phyloP scores from a whole-genome alignment of 2,113 vertebrate species.

The Mirza zaza region DNA sequence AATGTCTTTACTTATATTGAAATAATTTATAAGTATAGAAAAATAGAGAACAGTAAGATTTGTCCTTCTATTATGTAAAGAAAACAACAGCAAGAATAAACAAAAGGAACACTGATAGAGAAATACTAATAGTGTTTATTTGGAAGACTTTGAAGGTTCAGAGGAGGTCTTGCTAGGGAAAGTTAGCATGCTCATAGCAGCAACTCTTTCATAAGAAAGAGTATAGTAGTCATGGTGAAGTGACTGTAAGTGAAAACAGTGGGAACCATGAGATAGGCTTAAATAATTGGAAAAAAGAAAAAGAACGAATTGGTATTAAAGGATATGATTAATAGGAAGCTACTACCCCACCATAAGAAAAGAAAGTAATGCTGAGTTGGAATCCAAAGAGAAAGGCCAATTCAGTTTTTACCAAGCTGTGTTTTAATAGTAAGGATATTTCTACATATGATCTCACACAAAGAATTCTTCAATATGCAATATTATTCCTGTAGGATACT shows the following conservation, averaged over 20 bases:
- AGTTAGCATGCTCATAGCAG: not conserved
- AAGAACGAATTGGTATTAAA: constrained; percentile 17
- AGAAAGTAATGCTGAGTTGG: not conserved
- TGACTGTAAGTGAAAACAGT: constrained; percentile 23
- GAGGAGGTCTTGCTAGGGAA: not conserved
- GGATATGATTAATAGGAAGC: not conserved
- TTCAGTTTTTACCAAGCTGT: constrained; percentile 36
- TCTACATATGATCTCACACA: constrained; percentile 28
- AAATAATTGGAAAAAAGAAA: constrained; percentile 15
- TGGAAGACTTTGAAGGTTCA: constrained; percentile 5
- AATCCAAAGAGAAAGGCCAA: not conserved
- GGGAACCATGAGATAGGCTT: not conserved
- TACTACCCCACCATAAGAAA: not conserved
- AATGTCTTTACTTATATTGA: constrained; percentile 17
- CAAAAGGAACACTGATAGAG: not conserved
- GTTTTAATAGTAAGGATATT: constrained; percentile 46
- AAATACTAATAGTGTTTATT: constrained; percentile 6
- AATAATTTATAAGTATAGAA: not conserved
- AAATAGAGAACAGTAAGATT: not conserved
- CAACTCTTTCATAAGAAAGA: constrained; percentile 19
- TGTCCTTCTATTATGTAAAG: not conserved
- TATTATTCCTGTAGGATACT: not conserved
- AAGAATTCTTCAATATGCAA: constrained; percentile 25
- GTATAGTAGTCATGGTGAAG: not conserved
- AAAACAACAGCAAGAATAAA: not conserved